These are phyloP conservation scores for Ptilonorhynchus violaceus DNA, from an alignment of 2,113 vertebrate species.

Conservation along the genomic window DNA sequence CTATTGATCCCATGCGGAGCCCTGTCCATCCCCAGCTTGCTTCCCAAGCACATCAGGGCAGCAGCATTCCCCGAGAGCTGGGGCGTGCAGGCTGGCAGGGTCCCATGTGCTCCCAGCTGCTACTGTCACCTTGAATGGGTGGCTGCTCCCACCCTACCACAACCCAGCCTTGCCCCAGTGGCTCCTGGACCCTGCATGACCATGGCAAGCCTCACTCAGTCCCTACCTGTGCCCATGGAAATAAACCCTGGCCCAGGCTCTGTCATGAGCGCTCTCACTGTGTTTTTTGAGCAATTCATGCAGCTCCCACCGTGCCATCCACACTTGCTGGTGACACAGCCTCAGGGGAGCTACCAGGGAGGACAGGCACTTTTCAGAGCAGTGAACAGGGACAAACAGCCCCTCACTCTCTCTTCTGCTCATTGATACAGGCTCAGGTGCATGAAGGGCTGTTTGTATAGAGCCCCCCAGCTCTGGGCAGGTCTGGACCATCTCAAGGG, in stretches of 20 bases:
- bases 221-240: neutral
- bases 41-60: neutral
- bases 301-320: neutral
- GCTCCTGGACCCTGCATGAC: neutral
- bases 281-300: neutral
- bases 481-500: neutral
- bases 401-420: rapidly evolving
- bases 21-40: neutral
- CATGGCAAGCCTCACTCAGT: neutral
- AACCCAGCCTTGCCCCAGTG: neutral
- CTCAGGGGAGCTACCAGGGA: neutral
- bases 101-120: neutral
- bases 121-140: neutral
- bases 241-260: neutral
- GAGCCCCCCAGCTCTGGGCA: neutral
- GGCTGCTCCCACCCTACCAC: neutral
- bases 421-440: neutral
- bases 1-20: neutral
- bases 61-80: neutral
- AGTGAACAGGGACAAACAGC: neutral
- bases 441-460: neutral
- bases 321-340: neutral
- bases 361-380: neutral
- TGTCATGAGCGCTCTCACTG: neutral
- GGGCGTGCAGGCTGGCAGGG: neutral